A percentile compares a stretch with the other conserved stretches of the same genome.
phyloP scores from a whole-genome alignment of 2,888 invertebrate species.

The Teleogryllus oceanicus region DNA sequence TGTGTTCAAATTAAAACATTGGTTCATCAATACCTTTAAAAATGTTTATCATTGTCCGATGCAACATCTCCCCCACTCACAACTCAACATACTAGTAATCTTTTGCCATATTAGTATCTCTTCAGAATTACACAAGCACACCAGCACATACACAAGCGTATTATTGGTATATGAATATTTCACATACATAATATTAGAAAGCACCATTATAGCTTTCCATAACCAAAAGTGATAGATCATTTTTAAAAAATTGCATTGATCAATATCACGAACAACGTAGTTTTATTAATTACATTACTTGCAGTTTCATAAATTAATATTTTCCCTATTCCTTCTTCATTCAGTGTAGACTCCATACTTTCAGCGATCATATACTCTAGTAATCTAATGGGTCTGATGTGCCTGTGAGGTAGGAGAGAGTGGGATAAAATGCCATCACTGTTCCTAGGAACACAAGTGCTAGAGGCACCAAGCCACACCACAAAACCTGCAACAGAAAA shows the following conservation, averaged over 20 bases:
- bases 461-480: constrained; percentile 31
- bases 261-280: constrained; percentile 20
- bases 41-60: too few relatives aligned
- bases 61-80: too few relatives aligned
- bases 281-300: constrained; percentile 19
- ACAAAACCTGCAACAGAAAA: constrained; percentile 30
- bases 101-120: too few relatives aligned
- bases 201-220: constrained; percentile 4
- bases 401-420: constrained; percentile 30
- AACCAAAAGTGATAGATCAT: constrained; percentile 8
- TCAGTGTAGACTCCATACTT: not conserved
- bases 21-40: too few relatives aligned
- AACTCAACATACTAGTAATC: too few relatives aligned
- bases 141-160: too few relatives aligned
- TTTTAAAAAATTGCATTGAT: not conserved
- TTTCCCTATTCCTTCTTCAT: not conserved
- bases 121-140: too few relatives aligned
- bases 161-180: not conserved
- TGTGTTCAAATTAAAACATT: too few relatives aligned
- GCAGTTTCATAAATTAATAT: not conserved
- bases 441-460: constrained; percentile 31
- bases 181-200: constrained; percentile 21
- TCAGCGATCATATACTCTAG: not conserved
- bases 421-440: constrained; percentile 31
- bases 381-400: constrained; percentile 30